These are phyloP conservation scores for Oostethus manadensis DNA, from an alignment of 2,113 vertebrate genomes.

Conservation along the genomic window DNA sequence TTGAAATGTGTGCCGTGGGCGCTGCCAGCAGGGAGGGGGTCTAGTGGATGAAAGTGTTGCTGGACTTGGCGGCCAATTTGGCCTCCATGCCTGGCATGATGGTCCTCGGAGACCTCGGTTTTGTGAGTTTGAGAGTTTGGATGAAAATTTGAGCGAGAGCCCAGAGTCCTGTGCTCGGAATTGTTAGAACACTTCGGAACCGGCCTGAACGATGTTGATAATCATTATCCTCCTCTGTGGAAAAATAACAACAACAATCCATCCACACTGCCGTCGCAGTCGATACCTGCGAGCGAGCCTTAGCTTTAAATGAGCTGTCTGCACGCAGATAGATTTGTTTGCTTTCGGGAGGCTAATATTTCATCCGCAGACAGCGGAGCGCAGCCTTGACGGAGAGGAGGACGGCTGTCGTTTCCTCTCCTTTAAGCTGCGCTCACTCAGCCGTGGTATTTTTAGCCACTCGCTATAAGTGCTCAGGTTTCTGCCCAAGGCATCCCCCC, in stretches of 20 bases:
- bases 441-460: slow-evolving; percentile 63
- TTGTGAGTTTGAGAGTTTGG: neutral
- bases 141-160: neutral
- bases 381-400: slow-evolving; percentile 33
- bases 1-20: slow-evolving; percentile 24
- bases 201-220: neutral
- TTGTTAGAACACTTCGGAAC: neutral
- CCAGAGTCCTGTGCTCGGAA: neutral
- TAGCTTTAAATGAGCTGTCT: slow-evolving; percentile 51
- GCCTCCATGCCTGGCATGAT: slow-evolving; percentile 15
- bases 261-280: slow-evolving; percentile 7
- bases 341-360: slow-evolving; percentile 40
- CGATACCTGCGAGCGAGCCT: neutral
- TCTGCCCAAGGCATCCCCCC: slow-evolving; percentile 25
- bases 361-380: slow-evolving; percentile 27
- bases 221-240: neutral
- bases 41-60: slow-evolving; percentile 6
- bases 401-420: slow-evolving; percentile 25
- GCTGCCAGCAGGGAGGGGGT: slow-evolving; percentile 13
- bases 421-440: slow-evolving; percentile 51
- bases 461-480: slow-evolving; percentile 54
- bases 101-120: slow-evolving; percentile 4
- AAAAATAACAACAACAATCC: slow-evolving; percentile 22
- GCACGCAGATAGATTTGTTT: slow-evolving; percentile 40
- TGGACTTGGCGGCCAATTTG: slow-evolving; percentile 12